Percentiles rank a stretch among this genome's conserved stretches.
Evolutionary conservation across 2,113 vertebrate species (phyloP).

Genomic region (Amphilophus citrinellus): DNA sequence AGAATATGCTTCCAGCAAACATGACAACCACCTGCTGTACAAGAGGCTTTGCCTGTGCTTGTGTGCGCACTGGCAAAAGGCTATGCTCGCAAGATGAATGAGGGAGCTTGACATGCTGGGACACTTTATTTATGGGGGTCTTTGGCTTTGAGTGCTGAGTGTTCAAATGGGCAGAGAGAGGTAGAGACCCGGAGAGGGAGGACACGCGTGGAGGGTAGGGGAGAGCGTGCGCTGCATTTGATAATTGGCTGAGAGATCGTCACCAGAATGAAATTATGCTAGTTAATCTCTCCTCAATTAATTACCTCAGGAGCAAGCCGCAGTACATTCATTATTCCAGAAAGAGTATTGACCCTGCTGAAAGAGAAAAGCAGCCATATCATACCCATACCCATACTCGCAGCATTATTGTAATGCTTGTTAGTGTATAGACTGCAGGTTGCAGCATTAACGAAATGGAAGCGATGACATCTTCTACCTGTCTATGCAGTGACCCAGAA

Average conservation of each 20-base stretch:
- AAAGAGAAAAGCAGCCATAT: constrained; percentile 38
- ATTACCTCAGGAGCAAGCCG: constrained; percentile 75
- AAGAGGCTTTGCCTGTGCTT: background rate
- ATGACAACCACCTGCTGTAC: constrained; percentile 20
- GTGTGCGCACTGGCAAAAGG: background rate
- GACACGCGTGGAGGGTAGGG: constrained; percentile 16
- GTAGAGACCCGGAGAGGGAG: constrained; percentile 35
- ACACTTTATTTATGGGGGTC: constrained; percentile 67
- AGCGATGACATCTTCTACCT: constrained; percentile 22
- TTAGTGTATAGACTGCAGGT: background rate
- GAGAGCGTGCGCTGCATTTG: constrained; percentile 63
- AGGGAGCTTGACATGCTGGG: constrained; percentile 38
- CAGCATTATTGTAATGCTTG: background rate
- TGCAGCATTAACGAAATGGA: background rate
- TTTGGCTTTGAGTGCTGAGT: constrained; percentile 49
- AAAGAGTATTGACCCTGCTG: constrained; percentile 54
- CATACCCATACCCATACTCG: constrained; percentile 36
- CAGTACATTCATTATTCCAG: constrained; percentile 75
- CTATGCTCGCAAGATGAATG: constrained; percentile 52
- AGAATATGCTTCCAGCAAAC: constrained; percentile 10
- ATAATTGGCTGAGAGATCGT: constrained; percentile 81
- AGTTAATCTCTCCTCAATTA: constrained; percentile 83
- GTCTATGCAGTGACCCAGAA: background rate
- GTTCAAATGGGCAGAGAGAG: constrained; percentile 37
- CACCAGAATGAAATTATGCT: constrained; percentile 82